Evolutionary conservation across 2,797 vertebrate species (phyloP).

Genomic region (Echiichthys vipera): DNA sequence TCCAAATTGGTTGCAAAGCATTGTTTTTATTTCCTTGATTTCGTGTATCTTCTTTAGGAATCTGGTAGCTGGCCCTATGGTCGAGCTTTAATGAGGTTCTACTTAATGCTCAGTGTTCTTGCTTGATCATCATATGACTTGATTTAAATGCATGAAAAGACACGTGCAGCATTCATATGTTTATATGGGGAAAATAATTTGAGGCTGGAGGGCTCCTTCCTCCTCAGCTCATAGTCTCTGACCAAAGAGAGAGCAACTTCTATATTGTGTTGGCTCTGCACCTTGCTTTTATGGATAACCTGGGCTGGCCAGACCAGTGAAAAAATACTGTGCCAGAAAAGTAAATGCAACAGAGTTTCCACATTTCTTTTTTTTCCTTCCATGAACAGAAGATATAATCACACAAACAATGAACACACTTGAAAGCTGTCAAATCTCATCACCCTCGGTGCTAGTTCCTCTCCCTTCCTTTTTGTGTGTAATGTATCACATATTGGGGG

Average conservation of each 20-base stretch:
- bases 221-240: constrained; percentile 12
- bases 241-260: constrained; percentile 22
- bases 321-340: constrained; percentile 37
- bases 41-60: constrained; percentile 9
- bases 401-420: constrained; percentile 52
- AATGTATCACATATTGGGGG: constrained; percentile 60
- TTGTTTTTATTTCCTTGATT: constrained; percentile 2
- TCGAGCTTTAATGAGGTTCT: constrained; percentile 14
- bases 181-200: neutral
- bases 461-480: constrained; percentile 49
- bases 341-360: constrained; percentile 35
- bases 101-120: neutral
- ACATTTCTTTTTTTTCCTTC: constrained; percentile 41
- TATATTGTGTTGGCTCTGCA: neutral
- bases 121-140: constrained; percentile 7
- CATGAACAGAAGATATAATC: constrained; percentile 44
- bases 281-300: constrained; percentile 17
- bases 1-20: constrained; percentile 18
- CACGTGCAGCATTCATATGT: neutral
- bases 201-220: neutral
- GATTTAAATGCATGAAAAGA: constrained; percentile 28
- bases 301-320: constrained; percentile 37
- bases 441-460: constrained; percentile 46
- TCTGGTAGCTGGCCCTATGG: neutral
- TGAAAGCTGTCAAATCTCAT: constrained; percentile 64